Evolutionary conservation across 1,140 invertebrate species (phyloP).

Genomic region (Drosophila pachea): DNA sequence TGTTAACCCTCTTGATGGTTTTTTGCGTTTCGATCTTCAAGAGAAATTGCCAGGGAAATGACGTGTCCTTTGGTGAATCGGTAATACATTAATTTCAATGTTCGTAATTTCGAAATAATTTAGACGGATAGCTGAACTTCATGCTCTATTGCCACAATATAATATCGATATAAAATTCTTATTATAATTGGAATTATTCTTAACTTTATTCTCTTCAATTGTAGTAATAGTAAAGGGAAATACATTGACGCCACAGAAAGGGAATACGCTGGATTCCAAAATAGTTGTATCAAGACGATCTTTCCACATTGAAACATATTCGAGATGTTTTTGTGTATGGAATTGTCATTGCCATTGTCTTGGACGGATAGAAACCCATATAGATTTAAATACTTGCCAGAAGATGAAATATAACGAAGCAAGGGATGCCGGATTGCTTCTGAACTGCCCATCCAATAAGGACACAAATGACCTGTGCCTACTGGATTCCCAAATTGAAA

Average conservation of each 20-base stretch:
- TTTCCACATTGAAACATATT: conserved; percentile 44
- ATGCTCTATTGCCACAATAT: too few relatives aligned
- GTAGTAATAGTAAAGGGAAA: conserved; percentile 36
- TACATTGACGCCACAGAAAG: background rate
- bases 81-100: too few relatives aligned
- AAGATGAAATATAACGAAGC: conserved; percentile 31
- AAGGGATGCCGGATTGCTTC: conserved; percentile 41
- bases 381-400: conserved; percentile 50
- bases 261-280: background rate
- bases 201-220: conserved; percentile 7
- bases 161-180: too few relatives aligned
- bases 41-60: too few relatives aligned
- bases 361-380: conserved; percentile 44
- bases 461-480: conserved; percentile 43
- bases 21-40: too few relatives aligned
- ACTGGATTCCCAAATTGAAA: conserved; percentile 12
- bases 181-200: too few relatives aligned
- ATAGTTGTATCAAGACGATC: conserved; percentile 39
- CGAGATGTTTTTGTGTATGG: conserved; percentile 66
- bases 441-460: conserved; percentile 45
- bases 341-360: conserved; percentile 64
- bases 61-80: too few relatives aligned
- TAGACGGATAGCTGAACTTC: too few relatives aligned
- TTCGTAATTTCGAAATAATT: too few relatives aligned
- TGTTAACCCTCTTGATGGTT: too few relatives aligned